Evolutionary conservation across 2,113 vertebrate species (phyloP).

Genomic region (Hemibagrus wyckioides): DNA sequence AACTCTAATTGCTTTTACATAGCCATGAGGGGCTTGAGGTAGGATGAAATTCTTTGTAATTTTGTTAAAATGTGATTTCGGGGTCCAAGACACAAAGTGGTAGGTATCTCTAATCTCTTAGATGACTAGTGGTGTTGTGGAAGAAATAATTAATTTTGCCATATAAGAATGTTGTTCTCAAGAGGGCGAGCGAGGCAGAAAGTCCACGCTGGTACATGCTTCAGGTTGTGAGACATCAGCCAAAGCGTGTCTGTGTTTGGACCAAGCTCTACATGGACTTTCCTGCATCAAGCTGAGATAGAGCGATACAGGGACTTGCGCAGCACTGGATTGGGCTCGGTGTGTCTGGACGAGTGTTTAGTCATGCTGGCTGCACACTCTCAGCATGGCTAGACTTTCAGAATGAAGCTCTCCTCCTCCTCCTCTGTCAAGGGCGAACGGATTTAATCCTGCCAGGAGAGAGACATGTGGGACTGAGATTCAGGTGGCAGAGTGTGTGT

Average conservation of each 20-base stretch:
- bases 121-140: neutral
- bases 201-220: neutral
- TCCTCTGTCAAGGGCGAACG: constrained; percentile 44
- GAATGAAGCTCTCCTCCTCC: constrained; percentile 7
- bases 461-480: constrained; percentile 27
- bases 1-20: neutral
- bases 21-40: neutral
- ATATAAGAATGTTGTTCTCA: too few species aligned
- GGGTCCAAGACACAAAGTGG: neutral
- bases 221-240: neutral
- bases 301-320: neutral
- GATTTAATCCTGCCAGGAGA: constrained; percentile 31
- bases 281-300: constrained; percentile 29
- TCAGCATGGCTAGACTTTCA: constrained; percentile 26
- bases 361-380: constrained; percentile 15
- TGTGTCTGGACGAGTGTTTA: constrained; percentile 1
- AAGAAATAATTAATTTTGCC: neutral
- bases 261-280: constrained; percentile 16
- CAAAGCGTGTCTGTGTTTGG: constrained; percentile 18
- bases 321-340: neutral
- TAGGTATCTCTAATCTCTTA: neutral
- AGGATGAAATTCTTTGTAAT: neutral
- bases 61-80: neutral
- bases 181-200: neutral
- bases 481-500: neutral